Base-by-base conservation (phyloP, 2,797 vertebrate genomes). In the Galago senegalensis region DNA sequence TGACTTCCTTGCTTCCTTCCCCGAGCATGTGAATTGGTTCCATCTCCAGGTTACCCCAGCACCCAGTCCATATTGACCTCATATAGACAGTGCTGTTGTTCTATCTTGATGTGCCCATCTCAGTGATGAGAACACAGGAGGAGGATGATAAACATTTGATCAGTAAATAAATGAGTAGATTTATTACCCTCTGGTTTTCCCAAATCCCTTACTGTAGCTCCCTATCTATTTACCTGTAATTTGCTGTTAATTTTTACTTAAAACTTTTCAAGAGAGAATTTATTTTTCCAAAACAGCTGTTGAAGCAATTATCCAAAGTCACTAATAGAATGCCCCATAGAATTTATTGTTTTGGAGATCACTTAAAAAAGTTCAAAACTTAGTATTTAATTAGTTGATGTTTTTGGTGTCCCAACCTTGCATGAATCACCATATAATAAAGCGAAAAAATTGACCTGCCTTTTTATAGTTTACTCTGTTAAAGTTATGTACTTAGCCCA, bases 401-500 rank as follows among this genome's bases (percentile, higher is more conserved):
- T 81, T 80, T 92, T 93, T n/a, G 53, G 11, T 84, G 61, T 2
- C n/a, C 27, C 10, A 95, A 12, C 14, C n/a, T 69, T 82, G 7
- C 20, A 87, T 37, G 53, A 84, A 46, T 87, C 20, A 75, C 9
- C 92, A 13, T 40, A 10, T 46, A 94, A 96, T 46, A 79, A 86
- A 93, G 34, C 90, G 21, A 91, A 96, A 87, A 7, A 80, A 89
- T 5, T 65, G 58, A 82, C 12, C 29, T 67, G 25, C 67, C 37
- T 84, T 88, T 94, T 84, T 77, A 80, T 46, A 85, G 43, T 61
- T 93, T 89, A 69, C 40, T 86, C 21, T 92, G 23, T 56, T 58
- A 90, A 94, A 96, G 46, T 84, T 86, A 91, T 29, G 9, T 76
- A n/a, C 14, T 89, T 93, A 95, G 20, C 27, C 53, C 25, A 85